These are phyloP conservation scores for Luscinia luscinia DNA, from an alignment of 2,797 vertebrate species.

Conservation along the genomic window DNA sequence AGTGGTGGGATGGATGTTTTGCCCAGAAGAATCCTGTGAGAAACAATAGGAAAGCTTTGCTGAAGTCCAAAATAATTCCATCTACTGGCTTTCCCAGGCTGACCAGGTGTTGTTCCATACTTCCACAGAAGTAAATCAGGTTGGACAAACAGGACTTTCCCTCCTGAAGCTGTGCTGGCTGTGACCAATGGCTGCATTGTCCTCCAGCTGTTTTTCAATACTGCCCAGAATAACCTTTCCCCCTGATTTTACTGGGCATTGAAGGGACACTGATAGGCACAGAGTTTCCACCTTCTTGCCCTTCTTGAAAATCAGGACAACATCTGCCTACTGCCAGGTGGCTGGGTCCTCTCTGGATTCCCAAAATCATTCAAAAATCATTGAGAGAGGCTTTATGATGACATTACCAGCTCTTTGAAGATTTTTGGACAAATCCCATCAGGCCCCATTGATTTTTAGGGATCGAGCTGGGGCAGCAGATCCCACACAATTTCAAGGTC, in stretches of 20 bases:
- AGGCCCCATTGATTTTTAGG: not conserved
- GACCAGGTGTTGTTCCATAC: not conserved
- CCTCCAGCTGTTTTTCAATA: not conserved
- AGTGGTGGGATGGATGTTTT: not conserved
- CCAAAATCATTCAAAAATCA: not conserved
- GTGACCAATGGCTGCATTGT: not conserved
- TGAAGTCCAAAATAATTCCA: not conserved
- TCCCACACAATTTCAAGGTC: not conserved
- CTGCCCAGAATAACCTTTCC: not conserved
- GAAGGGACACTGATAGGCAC: not conserved
- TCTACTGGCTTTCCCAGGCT: not conserved
- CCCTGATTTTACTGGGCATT: not conserved
- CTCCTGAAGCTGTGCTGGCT: not conserved
- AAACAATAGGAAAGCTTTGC: not conserved
- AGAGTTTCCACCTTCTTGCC: not conserved
- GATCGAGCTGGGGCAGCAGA: not conserved
- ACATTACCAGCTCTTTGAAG: not conserved
- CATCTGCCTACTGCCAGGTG: not conserved
- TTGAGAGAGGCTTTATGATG: rapidly evolving
- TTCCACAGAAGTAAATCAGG: not conserved
- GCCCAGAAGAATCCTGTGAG: not conserved
- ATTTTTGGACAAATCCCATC: not conserved
- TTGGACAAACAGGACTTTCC: not conserved
- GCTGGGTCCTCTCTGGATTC: not conserved
- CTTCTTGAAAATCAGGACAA: not conserved